Evolutionary conservation across 2,888 invertebrate genomes (phyloP), one percentile per base, ranked within the genome.

Genomic region (Formica aserva): DNA sequence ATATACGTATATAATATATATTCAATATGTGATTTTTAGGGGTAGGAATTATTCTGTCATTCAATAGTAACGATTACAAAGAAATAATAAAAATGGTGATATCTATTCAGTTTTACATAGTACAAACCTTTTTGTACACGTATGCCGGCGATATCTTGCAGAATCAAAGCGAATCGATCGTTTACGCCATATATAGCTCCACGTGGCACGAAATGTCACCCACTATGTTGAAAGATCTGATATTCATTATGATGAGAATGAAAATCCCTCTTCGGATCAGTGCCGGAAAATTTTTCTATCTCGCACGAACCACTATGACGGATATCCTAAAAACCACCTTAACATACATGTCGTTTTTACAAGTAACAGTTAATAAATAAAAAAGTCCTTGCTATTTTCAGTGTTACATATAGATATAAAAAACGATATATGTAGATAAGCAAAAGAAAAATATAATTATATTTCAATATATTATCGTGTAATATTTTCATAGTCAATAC

Each of bases 251-350:
- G 74, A 87, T 84, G 86, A 75, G 72, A 13, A 83, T 86, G 5
- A 78, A 71, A 13, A 48, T 8, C 0, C 82, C 87, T 22, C 48
- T 86, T 11, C 41, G 74, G 32, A 87, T 87, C 8, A 86, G 85
- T 1, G 87, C 85, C 0, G 87, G 88, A 32, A 87, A 88, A 81
- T 88, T 87, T 62, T 87, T 87, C 48, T 74, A 69, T 57, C 74
- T 88, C 52, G 85, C 87, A 0, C 67, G 85, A 11, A 85, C 74
- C 29, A 88, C 87, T 9, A 85, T 86, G 11, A 45, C 86, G 1
- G 80, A 84, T 32, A 62, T 87, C n/a, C n/a, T 87, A 4, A 88
- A 85, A 67, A 88, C 84, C 0, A 63, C 80, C 0, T 35, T 69
- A 26, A 85, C 88, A 3, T 86, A 77, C n/a, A 48, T 60, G 26